Conservation (phyloP, 1,140 invertebrate species). For the Araneus ventricosus region DNA sequence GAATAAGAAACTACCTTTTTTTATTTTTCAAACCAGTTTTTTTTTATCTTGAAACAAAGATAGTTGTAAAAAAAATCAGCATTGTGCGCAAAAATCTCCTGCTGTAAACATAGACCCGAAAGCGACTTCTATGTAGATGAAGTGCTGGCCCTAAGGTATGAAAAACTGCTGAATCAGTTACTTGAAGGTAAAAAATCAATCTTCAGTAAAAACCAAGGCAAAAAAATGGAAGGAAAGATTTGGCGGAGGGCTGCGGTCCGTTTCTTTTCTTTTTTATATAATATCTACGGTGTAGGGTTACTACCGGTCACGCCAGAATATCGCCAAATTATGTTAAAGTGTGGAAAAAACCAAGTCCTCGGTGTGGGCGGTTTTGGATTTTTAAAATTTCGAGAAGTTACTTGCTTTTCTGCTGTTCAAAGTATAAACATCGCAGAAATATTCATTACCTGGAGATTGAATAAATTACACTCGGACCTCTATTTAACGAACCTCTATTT, state of each 20-base stretch:
- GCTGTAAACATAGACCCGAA: constrained; percentile 31
- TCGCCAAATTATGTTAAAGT: background rate
- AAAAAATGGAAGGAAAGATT: background rate
- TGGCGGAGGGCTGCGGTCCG: background rate
- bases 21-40: background rate
- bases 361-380: too few species aligned
- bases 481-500: too few species aligned
- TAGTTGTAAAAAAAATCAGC: constrained; percentile 6
- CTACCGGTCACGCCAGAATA: background rate
- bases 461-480: too few species aligned
- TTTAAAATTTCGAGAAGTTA: too few species aligned
- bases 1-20: background rate
- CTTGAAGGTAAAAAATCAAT: constrained; percentile 59
- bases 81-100: constrained; percentile 25
- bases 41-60: background rate
- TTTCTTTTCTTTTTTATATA: constrained; percentile 1
- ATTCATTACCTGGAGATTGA: too few species aligned
- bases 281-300: background rate
- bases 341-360: too few species aligned
- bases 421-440: too few species aligned
- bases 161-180: constrained; percentile 55
- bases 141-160: constrained; percentile 51
- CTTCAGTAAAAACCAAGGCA: constrained; percentile 13
- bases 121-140: constrained; percentile 52
- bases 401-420: too few species aligned